Evolutionary conservation across 2,113 vertebrate genomes (phyloP).

Genomic region (Orthonyx spaldingii): DNA sequence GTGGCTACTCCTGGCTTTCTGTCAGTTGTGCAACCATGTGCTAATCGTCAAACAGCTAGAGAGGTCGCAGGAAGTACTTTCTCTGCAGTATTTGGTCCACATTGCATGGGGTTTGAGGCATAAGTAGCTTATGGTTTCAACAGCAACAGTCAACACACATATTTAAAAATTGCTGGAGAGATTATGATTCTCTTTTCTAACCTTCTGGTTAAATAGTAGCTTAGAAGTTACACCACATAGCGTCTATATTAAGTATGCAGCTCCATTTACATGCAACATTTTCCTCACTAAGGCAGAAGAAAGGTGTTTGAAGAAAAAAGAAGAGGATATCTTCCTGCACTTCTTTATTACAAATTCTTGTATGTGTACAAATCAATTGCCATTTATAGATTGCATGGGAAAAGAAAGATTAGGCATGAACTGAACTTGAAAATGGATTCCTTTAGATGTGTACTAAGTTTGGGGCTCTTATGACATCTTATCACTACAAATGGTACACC

Average conservation of each 20-base stretch:
- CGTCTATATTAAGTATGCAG: background rate
- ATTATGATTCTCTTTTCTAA: background rate
- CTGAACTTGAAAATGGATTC: background rate
- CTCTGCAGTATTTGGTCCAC: no score
- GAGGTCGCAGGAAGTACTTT: background rate
- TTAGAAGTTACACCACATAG: background rate
- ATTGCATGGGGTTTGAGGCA: background rate
- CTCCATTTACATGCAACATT: background rate
- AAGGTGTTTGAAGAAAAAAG: background rate
- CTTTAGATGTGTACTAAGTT: background rate
- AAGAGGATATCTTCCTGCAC: background rate
- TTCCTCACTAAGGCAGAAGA: background rate
- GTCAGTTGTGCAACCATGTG: background rate
- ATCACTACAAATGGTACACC: background rate
- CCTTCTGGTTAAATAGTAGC: background rate
- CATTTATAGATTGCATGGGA: background rate
- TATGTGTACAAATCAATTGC: background rate
- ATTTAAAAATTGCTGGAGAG: background rate
- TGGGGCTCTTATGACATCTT: background rate
- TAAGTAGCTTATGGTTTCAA: background rate
- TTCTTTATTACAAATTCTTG: background rate
- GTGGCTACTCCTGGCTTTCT: background rate
- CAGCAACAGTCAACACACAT: background rate
- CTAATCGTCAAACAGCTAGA: background rate
- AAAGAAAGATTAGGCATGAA: background rate